phyloP scores from a whole-genome alignment of 2,888 invertebrate species.

The Digitonthophagus gazella region DNA sequence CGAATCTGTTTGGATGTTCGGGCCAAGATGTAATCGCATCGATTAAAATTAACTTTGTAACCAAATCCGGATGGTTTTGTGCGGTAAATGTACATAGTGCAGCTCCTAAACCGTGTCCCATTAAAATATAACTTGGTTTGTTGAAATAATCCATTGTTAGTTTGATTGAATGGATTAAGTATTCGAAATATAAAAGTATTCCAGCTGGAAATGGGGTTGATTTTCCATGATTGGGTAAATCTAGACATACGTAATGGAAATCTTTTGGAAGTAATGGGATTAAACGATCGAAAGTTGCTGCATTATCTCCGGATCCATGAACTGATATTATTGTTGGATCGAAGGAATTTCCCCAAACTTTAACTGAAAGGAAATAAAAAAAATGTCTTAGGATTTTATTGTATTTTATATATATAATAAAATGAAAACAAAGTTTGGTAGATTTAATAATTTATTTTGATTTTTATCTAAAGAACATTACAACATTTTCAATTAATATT shows the following conservation, averaged over 20 bases:
- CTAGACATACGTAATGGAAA: constrained; percentile 53
- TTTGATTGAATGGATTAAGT: constrained; percentile 48
- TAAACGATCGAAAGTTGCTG: constrained; percentile 59
- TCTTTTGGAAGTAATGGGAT: constrained; percentile 55
- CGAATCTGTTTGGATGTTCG: constrained; percentile 7
- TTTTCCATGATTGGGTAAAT: constrained; percentile 62
- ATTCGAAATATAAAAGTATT: constrained; percentile 37
- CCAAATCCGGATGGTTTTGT: constrained; percentile 20
- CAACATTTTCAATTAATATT: background rate
- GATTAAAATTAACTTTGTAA: constrained; percentile 21
- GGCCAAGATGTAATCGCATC: constrained; percentile 19
- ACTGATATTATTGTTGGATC: constrained; percentile 58
- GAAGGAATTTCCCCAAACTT: constrained; percentile 60
- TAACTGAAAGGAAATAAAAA: constrained; percentile 47
- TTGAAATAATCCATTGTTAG: constrained; percentile 43
- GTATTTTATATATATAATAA: constrained; percentile 2
- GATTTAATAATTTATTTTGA: background rate
- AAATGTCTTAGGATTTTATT: background rate
- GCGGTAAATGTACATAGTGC: constrained; percentile 18
- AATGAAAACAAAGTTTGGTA: background rate
- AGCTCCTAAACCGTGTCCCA: constrained; percentile 44
- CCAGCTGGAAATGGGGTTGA: constrained; percentile 56
- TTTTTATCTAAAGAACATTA: background rate
- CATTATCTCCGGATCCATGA: constrained; percentile 62
- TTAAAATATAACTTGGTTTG: constrained; percentile 41